phyloP scores from a whole-genome alignment of 1,140 invertebrate species.

The Orussus abietinus region DNA sequence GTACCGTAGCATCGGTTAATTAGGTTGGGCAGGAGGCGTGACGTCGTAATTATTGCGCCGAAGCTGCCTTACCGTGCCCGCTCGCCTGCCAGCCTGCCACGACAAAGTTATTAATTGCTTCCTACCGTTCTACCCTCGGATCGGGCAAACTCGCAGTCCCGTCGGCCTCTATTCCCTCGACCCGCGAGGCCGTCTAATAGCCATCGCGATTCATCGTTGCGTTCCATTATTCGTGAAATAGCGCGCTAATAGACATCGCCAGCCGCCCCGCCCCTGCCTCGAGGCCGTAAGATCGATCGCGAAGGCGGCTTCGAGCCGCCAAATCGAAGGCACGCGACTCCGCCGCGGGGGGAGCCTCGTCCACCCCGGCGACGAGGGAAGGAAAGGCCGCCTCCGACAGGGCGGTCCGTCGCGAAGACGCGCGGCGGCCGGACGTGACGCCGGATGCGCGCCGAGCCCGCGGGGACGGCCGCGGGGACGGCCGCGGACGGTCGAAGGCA shows the following conservation, averaged over 20 bases:
- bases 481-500: no score
- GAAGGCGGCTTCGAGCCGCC: no score
- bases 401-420: no score
- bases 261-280: no score
- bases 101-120: slow-evolving; percentile 52
- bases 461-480: no score
- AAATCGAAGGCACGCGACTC: no score
- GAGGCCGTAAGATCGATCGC: no score
- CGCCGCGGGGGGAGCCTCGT: no score
- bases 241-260: slow-evolving; percentile 14
- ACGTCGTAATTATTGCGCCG: slow-evolving; percentile 50
- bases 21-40: slow-evolving; percentile 46
- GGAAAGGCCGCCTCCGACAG: no score
- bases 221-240: slow-evolving; percentile 19
- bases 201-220: slow-evolving; percentile 25
- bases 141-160: slow-evolving; percentile 12
- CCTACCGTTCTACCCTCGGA: slow-evolving; percentile 36
- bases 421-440: no score
- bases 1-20: slow-evolving; percentile 42
- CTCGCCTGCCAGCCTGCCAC: slow-evolving; percentile 30
- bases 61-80: slow-evolving; percentile 23
- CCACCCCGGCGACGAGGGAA: no score
- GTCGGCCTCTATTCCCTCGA: slow-evolving; percentile 13
- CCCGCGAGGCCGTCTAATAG: slow-evolving; percentile 22
- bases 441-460: no score